Evolutionary conservation across 2,113 vertebrate genomes (phyloP).

Genomic region (Nannospalax galili): DNA sequence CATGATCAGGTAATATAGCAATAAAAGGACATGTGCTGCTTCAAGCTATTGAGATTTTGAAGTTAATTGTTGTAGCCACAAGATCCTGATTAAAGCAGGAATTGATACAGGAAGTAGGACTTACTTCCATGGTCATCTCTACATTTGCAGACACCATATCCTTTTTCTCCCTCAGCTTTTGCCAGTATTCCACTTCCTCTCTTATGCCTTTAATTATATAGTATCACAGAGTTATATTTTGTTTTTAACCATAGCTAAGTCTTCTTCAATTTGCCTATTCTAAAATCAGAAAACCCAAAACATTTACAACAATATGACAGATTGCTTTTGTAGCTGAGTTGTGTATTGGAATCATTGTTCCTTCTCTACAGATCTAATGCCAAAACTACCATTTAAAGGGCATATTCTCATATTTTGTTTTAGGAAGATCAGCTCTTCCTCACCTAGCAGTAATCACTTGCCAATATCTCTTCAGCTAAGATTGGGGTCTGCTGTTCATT

Average conservation of each 20-base stretch:
- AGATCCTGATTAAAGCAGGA: slow-evolving; percentile 2
- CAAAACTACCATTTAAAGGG: not conserved
- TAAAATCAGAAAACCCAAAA: slow-evolving; percentile 42
- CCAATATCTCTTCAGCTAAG: no score
- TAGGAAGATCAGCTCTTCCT: no score
- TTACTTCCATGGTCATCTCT: not conserved
- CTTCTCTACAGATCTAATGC: not conserved
- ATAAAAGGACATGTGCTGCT: not conserved
- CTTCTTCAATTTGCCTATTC: slow-evolving; percentile 14
- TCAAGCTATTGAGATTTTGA: not conserved
- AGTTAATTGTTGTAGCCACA: not conserved
- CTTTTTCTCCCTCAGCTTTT: slow-evolving; percentile 15
- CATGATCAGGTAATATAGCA: not conserved
- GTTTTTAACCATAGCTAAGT: not conserved
- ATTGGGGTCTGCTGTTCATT: no score
- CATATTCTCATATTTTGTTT: not conserved
- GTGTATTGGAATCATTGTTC: slow-evolving; percentile 11
- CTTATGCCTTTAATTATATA: not conserved
- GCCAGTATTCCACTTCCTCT: not conserved
- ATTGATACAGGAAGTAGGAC: not conserved
- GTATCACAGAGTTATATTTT: not conserved
- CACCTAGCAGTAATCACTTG: no score
- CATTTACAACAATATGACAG: not conserved
- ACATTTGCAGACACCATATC: not conserved
- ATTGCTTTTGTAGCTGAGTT: not conserved